phyloP scores from a whole-genome alignment of 2,797 vertebrate genomes.

The Spinus olivaceus region DNA sequence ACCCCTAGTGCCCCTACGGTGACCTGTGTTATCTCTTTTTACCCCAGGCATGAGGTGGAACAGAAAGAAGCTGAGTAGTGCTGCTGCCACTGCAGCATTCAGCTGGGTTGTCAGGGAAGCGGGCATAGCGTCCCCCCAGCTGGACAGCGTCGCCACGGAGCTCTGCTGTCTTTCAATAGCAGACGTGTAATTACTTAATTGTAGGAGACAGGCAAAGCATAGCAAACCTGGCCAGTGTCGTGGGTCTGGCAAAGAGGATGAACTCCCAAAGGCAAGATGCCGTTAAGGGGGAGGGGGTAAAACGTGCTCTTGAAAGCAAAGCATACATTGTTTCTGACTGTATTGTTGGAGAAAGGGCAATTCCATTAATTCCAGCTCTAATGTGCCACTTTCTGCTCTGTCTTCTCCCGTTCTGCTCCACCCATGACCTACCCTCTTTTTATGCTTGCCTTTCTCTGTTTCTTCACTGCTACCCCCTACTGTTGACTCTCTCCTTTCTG shows the following conservation, averaged over 20 bases:
- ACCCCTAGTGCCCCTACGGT: no score
- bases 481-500: not conserved
- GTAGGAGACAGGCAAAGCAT: conserved; percentile 41
- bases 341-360: conserved; percentile 13
- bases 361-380: not conserved
- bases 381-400: not conserved
- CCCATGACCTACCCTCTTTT: not conserved
- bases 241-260: conserved; percentile 13
- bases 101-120: not conserved
- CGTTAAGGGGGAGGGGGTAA: not conserved
- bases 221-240: not conserved
- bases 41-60: not conserved
- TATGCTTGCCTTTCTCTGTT: not conserved
- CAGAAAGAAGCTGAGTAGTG: not conserved
- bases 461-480: not conserved
- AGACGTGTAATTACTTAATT: conserved; percentile 52
- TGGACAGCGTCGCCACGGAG: not conserved
- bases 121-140: not conserved
- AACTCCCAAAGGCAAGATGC: conserved; percentile 4
- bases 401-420: not conserved
- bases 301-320: not conserved
- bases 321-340: not conserved
- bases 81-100: not conserved
- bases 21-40: not conserved
- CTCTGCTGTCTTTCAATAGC: conserved; percentile 11